These are phyloP conservation scores for Odontesthes bonariensis DNA, from an alignment of 2,113 vertebrate species.

Conservation along the genomic window DNA sequence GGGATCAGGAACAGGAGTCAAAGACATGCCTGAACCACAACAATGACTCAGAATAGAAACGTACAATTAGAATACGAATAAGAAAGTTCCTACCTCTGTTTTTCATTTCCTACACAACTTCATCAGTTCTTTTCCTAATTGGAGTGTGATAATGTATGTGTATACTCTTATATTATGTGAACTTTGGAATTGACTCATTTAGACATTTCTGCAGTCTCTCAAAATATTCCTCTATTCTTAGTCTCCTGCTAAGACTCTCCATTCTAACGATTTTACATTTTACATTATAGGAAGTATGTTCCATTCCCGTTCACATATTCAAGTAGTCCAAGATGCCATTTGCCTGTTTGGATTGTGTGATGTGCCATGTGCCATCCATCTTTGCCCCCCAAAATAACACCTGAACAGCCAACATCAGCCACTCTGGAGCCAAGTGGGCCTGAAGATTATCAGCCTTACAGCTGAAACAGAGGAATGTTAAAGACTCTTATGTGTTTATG, in stretches of 20 bases:
- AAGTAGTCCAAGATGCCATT: not conserved
- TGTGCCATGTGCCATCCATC: not conserved
- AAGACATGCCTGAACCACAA: not conserved
- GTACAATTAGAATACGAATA: too few species aligned
- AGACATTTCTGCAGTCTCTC: too few species aligned
- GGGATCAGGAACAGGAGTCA: not conserved
- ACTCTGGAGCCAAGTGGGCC: too few species aligned
- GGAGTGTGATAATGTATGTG: not conserved
- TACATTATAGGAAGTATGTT: too few species aligned
- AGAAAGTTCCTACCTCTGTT: not conserved
- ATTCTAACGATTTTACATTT: too few species aligned
- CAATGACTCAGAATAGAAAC: not conserved
- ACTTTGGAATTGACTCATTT: too few species aligned
- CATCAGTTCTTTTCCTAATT: not conserved
- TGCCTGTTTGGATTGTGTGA: not conserved
- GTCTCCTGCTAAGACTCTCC: too few species aligned
- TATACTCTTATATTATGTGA: too few species aligned
- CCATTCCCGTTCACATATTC: too few species aligned
- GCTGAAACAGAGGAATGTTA: not conserved
- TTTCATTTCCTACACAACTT: not conserved
- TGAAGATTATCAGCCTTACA: slow-evolving; percentile 6
- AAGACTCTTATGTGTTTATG: not conserved
- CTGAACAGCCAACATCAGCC: not conserved
- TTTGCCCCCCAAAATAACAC: not conserved
- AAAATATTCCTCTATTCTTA: too few species aligned